phyloP scores from a whole-genome alignment of 2,113 vertebrate species.

The Perognathus longimembris region DNA sequence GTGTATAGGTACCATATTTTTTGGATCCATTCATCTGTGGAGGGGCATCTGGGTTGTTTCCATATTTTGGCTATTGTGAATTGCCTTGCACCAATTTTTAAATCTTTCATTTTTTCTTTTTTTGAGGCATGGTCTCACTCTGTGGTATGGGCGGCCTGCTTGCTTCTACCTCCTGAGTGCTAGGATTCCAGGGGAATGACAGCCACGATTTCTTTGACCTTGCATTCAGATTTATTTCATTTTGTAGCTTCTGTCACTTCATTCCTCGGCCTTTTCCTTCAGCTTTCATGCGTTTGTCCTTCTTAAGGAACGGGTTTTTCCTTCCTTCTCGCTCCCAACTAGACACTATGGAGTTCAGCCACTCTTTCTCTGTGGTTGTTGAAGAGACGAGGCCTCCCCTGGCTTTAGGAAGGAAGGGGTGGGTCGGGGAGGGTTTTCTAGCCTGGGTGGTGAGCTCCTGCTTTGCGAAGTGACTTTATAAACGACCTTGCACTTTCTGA shows the following conservation, averaged over 20 bases:
- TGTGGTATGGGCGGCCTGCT: too few relatives aligned
- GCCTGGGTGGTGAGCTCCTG: not conserved
- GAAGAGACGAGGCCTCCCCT: not conserved
- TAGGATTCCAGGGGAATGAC: too few relatives aligned
- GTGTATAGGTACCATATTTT: too few relatives aligned
- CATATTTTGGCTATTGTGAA: too few relatives aligned
- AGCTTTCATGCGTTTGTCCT: not conserved
- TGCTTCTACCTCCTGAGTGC: too few relatives aligned
- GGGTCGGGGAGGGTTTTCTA: not conserved
- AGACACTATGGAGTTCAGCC: not conserved
- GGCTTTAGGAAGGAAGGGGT: not conserved
- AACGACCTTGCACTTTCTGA: not conserved
- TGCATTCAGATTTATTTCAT: not conserved
- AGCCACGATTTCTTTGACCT: not conserved
- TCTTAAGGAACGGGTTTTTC: not conserved
- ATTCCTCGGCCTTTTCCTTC: too few relatives aligned
- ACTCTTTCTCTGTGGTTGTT: not conserved
- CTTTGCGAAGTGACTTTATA: not conserved
- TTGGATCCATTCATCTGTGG: too few relatives aligned
- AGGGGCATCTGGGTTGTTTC: too few relatives aligned
- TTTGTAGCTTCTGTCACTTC: not conserved
- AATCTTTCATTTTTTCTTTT: not conserved
- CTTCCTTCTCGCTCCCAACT: not conserved
- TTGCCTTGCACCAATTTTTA: not conserved
- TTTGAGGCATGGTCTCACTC: too few relatives aligned